Evolutionary conservation across 2,113 vertebrate genomes (phyloP).

Genomic region (Ageneiosus marmoratus): DNA sequence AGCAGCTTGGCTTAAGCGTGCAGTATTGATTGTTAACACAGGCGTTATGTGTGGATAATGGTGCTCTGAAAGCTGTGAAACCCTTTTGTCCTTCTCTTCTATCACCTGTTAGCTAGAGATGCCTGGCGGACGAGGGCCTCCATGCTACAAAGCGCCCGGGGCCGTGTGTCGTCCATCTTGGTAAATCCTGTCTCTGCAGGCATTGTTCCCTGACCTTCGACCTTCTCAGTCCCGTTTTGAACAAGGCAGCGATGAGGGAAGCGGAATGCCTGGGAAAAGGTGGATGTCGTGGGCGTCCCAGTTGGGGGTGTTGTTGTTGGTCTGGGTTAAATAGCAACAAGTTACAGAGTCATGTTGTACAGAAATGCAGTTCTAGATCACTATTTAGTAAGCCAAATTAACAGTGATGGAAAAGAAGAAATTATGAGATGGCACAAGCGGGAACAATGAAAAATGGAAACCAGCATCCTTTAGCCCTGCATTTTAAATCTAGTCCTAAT

Average conservation of each 20-base stretch:
- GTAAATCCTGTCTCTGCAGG: slow-evolving; percentile 50
- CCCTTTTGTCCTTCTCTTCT: slow-evolving; percentile 40
- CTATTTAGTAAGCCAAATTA: background rate
- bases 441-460: too few relatives aligned
- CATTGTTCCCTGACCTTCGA: slow-evolving; percentile 52
- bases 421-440: too few relatives aligned
- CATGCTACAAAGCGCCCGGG: slow-evolving; percentile 34
- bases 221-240: slow-evolving; percentile 33
- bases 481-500: background rate
- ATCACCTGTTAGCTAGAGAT: slow-evolving; percentile 51
- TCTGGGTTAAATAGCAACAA: slow-evolving; percentile 47
- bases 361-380: too few relatives aligned
- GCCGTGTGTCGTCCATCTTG: slow-evolving; percentile 51
- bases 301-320: slow-evolving; percentile 20
- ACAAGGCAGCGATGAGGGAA: slow-evolving; percentile 24
- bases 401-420: background rate
- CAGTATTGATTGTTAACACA: slow-evolving; percentile 37
- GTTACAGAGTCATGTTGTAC: slow-evolving; percentile 15
- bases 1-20: slow-evolving; percentile 26
- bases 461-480: background rate
- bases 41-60: slow-evolving; percentile 49
- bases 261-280: slow-evolving; percentile 36
- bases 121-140: slow-evolving; percentile 43
- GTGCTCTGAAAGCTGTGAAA: slow-evolving; percentile 44
- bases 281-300: slow-evolving; percentile 27